Percentiles rank a stretch among this genome's conserved stretches.
These are phyloP conservation scores for Aphaenogaster floridana DNA, from an alignment of 1,140 invertebrate species.

Conservation along the genomic window DNA sequence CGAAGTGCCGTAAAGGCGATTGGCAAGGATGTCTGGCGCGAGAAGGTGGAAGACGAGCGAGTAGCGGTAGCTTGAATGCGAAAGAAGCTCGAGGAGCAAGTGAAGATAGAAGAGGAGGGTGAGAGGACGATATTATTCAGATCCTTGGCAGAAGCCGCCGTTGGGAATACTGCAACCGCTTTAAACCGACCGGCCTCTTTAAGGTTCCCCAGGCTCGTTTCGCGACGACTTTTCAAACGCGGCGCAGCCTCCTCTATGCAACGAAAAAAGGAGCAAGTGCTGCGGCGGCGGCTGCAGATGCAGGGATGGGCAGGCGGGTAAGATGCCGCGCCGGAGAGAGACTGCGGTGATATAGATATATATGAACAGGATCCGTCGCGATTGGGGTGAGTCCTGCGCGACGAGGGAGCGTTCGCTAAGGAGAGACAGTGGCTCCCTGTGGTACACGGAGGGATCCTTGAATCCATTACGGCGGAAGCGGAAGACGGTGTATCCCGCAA, in stretches of 20 bases:
- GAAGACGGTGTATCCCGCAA: conserved; percentile 55
- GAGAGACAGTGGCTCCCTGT: conserved; percentile 23
- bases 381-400: conserved; percentile 40
- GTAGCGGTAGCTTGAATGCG: conserved; percentile 28
- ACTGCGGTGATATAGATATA: conserved; percentile 41
- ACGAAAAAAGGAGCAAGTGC: conserved; percentile 50
- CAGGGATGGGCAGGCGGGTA: neutral
- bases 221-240: conserved; percentile 60
- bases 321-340: neutral
- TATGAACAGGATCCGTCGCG: conserved; percentile 41
- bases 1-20: conserved; percentile 58
- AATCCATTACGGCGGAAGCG: conserved; percentile 56
- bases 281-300: neutral
- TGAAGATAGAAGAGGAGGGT: neutral
- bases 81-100: neutral
- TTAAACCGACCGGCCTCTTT: conserved; percentile 66
- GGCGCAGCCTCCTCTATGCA: conserved; percentile 30
- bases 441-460: conserved; percentile 48
- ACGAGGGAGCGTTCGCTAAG: conserved; percentile 21
- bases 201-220: conserved; percentile 61
- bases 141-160: conserved; percentile 69
- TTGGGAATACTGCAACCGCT: conserved; percentile 71
- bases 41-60: neutral
- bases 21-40: conserved; percentile 36
- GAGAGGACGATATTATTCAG: conserved; percentile 72